Evolutionary conservation across 2,797 vertebrate species (phyloP), one percentile per base, ranked within the genome.

Genomic region (Lagodon rhomboides): DNA sequence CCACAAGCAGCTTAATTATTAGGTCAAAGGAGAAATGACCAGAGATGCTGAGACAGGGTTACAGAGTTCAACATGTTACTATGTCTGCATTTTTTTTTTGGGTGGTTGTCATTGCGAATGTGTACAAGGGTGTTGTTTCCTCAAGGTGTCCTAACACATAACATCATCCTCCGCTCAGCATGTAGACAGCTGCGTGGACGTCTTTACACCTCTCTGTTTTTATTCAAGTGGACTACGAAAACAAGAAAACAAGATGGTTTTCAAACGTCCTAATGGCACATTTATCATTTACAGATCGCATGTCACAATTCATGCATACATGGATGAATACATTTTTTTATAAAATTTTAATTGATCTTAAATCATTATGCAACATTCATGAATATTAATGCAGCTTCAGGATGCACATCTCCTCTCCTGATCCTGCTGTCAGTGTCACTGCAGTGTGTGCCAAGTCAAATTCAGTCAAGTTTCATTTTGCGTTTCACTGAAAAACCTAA

Each of bases 1-100:
- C 71, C 54, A 68, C 73, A 90, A 92, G 92, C 86, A 85, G 89
- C 85, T 92, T 94, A 88, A 94, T 94, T 91, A 90, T 82, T 88
- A 72, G 90, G 86, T 89, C 89, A 92, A 87, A 92, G 79, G 80
- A 89, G 86, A 91, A 87, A 89, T 79, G 78, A 23, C 30, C 53
- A 53, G 46, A 55, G 46, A 4, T 75, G 58, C 41, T 41, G 20
- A 23, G 38, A 30, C 20, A 56, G 61, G 66, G 64, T 34, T 7
- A 34, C 34, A 34, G 34, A 34, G 76, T 87, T 87, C 84, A 87
- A 61, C 64, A 6, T 77, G 68, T 82, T 69, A 59, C 85, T 87
- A 79, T 78, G 59, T 23, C 62, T 47, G 54, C 47, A 23, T 82
- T 83, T 84, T 76, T 83, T 87, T 73, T 7, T 34, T 34, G 30